A percentile compares a stretch with the other conserved stretches of the same genome.
Conservation (phyloP, 2,797 vertebrate species). For the Aselliscus stoliczkanus region DNA sequence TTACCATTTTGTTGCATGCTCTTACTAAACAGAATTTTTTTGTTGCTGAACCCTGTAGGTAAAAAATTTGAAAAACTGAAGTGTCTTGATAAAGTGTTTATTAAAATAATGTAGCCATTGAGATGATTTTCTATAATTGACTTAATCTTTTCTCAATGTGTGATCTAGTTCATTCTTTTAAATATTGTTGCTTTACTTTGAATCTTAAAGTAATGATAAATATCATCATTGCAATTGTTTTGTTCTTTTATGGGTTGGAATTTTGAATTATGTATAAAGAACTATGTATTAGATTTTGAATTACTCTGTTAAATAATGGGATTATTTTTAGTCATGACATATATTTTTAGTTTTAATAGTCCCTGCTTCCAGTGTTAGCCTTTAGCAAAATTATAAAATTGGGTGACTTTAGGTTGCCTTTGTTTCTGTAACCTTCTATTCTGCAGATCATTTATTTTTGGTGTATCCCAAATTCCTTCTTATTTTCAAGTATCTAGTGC, state of each 20-base stretch:
- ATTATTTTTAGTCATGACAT: constrained; percentile 62
- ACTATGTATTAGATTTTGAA: constrained; percentile 23
- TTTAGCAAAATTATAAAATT: constrained; percentile 65
- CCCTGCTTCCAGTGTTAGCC: constrained; percentile 51
- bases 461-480: constrained; percentile 42
- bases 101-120: neutral
- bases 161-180: constrained; percentile 17
- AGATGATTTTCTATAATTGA: neutral
- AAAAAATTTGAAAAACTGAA: constrained; percentile 1
- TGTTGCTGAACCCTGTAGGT: neutral
- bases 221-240: constrained; percentile 25
- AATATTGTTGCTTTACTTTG: constrained; percentile 47
- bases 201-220: constrained; percentile 25
- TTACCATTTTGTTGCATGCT: neutral
- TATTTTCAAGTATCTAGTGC: constrained; percentile 34
- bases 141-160: neutral
- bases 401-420: constrained; percentile 53
- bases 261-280: constrained; percentile 48
- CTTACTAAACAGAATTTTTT: constrained; percentile 19
- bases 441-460: constrained; percentile 57
- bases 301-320: constrained; percentile 58
- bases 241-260: neutral
- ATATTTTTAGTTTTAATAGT: constrained; percentile 66
- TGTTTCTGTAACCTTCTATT: constrained; percentile 52
- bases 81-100: neutral